These are phyloP conservation scores for Myathropa florea DNA, from an alignment of 2,888 invertebrate genomes.

Conservation along the genomic window DNA sequence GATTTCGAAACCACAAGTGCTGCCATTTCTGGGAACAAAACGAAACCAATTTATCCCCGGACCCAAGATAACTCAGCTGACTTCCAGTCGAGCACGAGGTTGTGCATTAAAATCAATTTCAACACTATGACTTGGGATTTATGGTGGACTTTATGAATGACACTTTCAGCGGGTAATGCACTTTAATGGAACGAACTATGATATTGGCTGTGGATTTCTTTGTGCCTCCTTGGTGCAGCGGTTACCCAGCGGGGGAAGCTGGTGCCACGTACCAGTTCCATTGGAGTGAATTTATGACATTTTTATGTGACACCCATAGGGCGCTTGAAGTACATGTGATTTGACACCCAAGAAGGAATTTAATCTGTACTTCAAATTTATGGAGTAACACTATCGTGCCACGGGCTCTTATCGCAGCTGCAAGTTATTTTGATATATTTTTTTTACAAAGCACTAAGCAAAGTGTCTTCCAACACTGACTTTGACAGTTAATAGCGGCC, in stretches of 20 bases:
- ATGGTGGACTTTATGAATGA: conserved; percentile 44
- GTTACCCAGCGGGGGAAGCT: neutral
- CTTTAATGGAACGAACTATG: conserved; percentile 51
- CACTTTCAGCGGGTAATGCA: conserved; percentile 65
- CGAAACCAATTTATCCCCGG: conserved; percentile 49
- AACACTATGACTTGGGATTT: neutral
- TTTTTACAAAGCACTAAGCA: too few species aligned
- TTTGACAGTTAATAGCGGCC: too few species aligned
- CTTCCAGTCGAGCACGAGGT: neutral
- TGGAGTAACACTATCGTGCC: conserved; percentile 14
- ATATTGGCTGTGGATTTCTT: conserved; percentile 45
- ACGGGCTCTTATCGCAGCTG: conserved; percentile 35
- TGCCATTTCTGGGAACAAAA: conserved; percentile 1
- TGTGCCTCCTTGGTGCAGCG: neutral
- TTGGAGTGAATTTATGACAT: conserved; percentile 47
- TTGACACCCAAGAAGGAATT: neutral
- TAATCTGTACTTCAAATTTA: conserved; percentile 24
- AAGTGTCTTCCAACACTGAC: too few species aligned
- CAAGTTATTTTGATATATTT: neutral
- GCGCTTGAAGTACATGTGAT: neutral
- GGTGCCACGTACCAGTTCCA: neutral
- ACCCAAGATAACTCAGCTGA: conserved; percentile 26
- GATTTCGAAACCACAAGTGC: conserved; percentile 61
- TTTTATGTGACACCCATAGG: conserved; percentile 32
- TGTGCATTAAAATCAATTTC: neutral